phyloP scores from a whole-genome alignment of 92 coral and sea anemone species.

The Pocillopora meandrina region DNA sequence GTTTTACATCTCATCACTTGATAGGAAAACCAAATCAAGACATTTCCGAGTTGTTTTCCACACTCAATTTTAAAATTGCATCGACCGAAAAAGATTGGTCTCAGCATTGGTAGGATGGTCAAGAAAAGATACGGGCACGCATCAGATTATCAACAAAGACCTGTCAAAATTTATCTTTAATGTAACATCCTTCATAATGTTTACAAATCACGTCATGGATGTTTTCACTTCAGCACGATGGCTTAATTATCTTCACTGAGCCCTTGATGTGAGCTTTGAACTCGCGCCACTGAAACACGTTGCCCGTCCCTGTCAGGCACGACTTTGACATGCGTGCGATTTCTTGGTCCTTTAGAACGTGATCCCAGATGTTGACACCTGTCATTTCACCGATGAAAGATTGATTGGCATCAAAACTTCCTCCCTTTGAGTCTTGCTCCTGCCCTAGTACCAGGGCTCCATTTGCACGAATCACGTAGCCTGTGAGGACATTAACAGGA shows the following conservation, averaged over 20 bases:
- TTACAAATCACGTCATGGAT: too few species aligned
- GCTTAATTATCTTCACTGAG: neutral
- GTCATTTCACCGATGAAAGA: slow-evolving; percentile 20
- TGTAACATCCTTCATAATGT: too few species aligned
- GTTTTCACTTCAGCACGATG: neutral
- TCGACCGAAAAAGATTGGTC: too few species aligned
- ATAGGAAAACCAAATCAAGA: too few species aligned
- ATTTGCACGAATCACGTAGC: neutral
- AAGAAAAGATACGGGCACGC: too few species aligned
- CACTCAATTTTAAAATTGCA: too few species aligned
- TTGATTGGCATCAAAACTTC: neutral
- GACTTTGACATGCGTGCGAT: slow-evolving; percentile 5
- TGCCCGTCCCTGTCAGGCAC: slow-evolving; percentile 17
- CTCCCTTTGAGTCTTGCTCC: neutral
- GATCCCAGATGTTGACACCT: slow-evolving; percentile 5
- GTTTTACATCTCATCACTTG: too few species aligned
- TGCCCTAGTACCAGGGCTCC: slow-evolving; percentile 9
- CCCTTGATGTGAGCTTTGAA: slow-evolving; percentile 7
- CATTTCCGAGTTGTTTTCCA: too few species aligned
- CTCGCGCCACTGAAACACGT: slow-evolving; percentile 3
- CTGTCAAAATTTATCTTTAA: too few species aligned
- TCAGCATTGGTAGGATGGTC: too few species aligned
- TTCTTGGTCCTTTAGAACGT: neutral
- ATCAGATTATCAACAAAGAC: too few species aligned
- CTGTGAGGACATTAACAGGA: neutral